Conservation (phyloP, 2,113 vertebrate genomes). For the Origma solitaria region DNA sequence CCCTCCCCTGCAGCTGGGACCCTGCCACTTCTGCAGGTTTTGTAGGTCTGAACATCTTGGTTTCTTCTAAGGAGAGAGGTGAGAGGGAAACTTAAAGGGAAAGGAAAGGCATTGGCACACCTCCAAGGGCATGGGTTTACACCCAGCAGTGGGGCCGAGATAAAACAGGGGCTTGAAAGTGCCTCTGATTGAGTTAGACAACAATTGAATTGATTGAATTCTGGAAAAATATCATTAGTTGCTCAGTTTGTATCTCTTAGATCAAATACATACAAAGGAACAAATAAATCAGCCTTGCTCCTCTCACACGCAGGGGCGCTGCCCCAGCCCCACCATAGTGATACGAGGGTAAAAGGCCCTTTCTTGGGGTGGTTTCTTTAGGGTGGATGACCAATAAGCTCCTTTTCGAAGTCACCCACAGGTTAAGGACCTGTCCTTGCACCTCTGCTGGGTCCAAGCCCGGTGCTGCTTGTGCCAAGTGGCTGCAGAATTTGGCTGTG, state of each 20-base stretch:
- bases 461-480: neutral
- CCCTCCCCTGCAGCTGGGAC: neutral
- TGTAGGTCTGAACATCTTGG: neutral
- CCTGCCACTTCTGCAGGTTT: neutral
- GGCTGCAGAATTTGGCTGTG: fast-evolving
- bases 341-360: neutral
- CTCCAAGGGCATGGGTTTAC: conserved; percentile 2
- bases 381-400: fast-evolving
- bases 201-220: conserved; percentile 41
- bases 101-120: neutral
- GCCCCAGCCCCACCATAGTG: neutral
- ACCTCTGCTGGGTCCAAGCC: neutral
- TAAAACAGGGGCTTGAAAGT: conserved; percentile 31
- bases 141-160: neutral
- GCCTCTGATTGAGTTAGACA: conserved; percentile 27
- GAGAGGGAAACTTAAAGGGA: neutral
- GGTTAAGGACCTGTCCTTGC: neutral
- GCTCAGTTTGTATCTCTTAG: conserved; percentile 40
- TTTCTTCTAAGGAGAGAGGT: neutral
- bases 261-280: conserved; percentile 32
- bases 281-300: neutral
- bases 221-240: conserved; percentile 28
- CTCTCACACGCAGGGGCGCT: neutral
- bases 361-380: neutral
- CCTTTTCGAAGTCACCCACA: neutral